Base-by-base conservation (phyloP, 2,797 vertebrate species). In the Thripadectes ignobilis region DNA sequence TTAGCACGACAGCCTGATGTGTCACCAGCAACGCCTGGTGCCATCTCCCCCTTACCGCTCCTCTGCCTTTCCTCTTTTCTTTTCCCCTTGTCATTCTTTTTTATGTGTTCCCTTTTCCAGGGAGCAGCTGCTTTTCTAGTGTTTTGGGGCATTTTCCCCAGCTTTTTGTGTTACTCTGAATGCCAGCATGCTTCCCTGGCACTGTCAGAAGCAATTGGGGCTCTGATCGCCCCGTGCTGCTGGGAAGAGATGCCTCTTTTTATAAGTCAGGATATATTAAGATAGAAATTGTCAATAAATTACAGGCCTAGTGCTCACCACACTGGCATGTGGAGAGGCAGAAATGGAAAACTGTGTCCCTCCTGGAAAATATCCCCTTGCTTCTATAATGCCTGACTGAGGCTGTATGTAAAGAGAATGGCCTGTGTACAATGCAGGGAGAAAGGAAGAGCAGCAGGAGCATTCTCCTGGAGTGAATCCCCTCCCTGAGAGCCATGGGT, bases 211-310 rank as follows among this genome's bases (percentile, higher is more conserved):
- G 72, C 57, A 29, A n/a, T 12, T 1, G 26, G 62, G 61, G 29
- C 54, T 38, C 85, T 38, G 41, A 58, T 78, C 12, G 4, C 45
- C 36, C 46, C 5, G 7, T 46, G 23, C 82, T n/a, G 14, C 61
- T 57, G 82, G 82, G 77, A 84, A 54, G 51, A 32, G 65, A 75
- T 46, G 39, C 58, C 81, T 69, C 67, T 89, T 92, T 94, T 93
- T 82, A 68, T 81, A 88, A 95, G 78, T 75, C 91, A 85, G 92
- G 78, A 41, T 81, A n/a, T 89, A 73, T 92, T 91, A 94, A 88
- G 89, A 80, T 52, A 74, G 14, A 89, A 81, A 88, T 75, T 85
- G 81, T 82, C 89, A 88, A 79, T 91, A 92, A 85, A 84, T 92
- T 91, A 36, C 41, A 88, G 61, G 32, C 77, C 67, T 38, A 17